Conservation (phyloP, 2,797 vertebrate species). For the Pseudotriccus pelzelni region DNA sequence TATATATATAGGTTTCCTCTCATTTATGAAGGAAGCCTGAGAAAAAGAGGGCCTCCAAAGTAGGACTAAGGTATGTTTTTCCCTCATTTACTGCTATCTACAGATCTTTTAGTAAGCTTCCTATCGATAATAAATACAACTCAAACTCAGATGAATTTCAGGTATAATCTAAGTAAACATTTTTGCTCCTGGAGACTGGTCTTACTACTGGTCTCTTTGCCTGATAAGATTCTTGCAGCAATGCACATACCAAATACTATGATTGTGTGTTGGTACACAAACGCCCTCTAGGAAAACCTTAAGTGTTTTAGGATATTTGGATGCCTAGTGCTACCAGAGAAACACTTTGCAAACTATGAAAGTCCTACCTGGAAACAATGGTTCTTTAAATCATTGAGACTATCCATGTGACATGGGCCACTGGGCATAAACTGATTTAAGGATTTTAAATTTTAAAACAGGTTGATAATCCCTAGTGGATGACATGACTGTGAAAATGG, state of each 20-base stretch:
- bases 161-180: background rate
- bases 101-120: background rate
- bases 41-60: background rate
- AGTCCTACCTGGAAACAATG: background rate
- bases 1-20: background rate
- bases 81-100: background rate
- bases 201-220: background rate
- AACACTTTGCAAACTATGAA: background rate
- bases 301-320: background rate
- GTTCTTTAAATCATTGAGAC: constrained; percentile 6
- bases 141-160: background rate
- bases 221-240: background rate
- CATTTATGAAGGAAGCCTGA: background rate
- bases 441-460: constrained; percentile 53
- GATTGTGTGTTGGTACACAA: background rate
- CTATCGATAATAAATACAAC: background rate
- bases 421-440: constrained; percentile 43
- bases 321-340: background rate
- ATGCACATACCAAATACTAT: background rate
- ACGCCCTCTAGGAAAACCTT: background rate
- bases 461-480: constrained; percentile 31
- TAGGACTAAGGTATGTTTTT: background rate
- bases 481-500: constrained; percentile 24
- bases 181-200: background rate
- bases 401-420: background rate